Conservation (phyloP, 2,797 vertebrate genomes). For the Ispidina lecontei region DNA sequence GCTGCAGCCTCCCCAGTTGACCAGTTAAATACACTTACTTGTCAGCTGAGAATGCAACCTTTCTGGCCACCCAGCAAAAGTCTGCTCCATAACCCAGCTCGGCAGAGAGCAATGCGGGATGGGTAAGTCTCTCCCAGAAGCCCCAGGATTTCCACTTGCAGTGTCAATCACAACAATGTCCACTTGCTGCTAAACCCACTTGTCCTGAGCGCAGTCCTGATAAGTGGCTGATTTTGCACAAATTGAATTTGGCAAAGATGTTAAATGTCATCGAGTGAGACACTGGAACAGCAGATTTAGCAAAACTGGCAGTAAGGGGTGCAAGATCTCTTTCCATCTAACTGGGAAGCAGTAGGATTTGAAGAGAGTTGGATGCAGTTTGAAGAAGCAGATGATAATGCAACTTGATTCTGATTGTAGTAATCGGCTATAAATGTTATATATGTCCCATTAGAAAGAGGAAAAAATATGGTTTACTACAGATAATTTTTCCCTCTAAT, state of each 20-base stretch:
- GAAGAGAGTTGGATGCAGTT: background rate
- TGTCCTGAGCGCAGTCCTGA: background rate
- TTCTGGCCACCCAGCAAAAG: background rate
- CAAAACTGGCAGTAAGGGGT: background rate
- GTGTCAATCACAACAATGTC: background rate
- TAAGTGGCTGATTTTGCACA: background rate
- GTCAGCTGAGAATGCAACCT: background rate
- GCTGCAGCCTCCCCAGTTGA: background rate
- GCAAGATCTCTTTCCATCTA: background rate
- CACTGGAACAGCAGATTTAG: background rate
- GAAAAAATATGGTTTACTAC: background rate
- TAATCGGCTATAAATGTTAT: background rate
- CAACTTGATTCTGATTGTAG: background rate
- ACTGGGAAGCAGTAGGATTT: background rate
- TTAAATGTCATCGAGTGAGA: background rate
- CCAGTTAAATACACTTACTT: background rate
- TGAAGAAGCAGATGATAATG: background rate
- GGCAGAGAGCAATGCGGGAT: background rate
- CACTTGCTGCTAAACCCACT: background rate
- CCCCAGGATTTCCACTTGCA: background rate
- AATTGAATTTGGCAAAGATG: slow-evolving; percentile 7
- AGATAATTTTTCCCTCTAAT: background rate
- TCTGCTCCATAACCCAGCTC: background rate
- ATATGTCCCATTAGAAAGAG: background rate
- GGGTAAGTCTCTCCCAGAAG: background rate